Evolutionary conservation across 2,888 invertebrate species (phyloP), one percentile per base, ranked within the genome.

Genomic region (Stenotaenia linearis): DNA sequence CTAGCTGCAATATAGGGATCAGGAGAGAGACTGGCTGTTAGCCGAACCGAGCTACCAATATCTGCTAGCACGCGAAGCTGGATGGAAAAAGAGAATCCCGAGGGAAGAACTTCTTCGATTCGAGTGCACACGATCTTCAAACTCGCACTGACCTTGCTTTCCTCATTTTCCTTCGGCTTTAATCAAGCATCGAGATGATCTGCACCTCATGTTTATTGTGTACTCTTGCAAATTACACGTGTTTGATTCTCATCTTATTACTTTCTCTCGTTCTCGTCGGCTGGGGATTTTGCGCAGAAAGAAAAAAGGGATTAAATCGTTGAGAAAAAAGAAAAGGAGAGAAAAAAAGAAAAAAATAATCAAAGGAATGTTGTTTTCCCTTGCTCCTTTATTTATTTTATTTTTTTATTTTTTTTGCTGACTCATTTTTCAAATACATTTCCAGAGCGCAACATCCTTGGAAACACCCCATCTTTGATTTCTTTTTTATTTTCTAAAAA

Each of bases 201-300:
- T 28, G 25, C 69, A 69, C 69, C 69, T 69, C 69, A 69, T 69
- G 69, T 69, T 69, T 69, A 69, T 69, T 69, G 69, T 23, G 69
- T 69, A 69, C 69, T 69, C 28, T 69, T 69, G 69, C 69, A 69
- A 69, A 69, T 69, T 69, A 69, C 69, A 69, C 69, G 69, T 69
- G 69, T 69, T 69, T 69, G 69, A 69, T 69, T 69, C 69, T 28
- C 69, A 69, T 69, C 69, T 69, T 69, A 69, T 69, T 69, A 69
- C 69, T 28, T 69, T 69, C 18, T 12, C 69, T 7, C 69, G n/a
- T n/a, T 23, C 69, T 23, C 69, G 10, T 69, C 69, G 15, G 25
- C 69, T 28, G 9, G 28, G 69, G 69, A 69, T 25, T 69, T 50
- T 6, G 21, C 1, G 18, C 0, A 50, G 7, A 18, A 69, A 15